A percentile compares a stretch with the other conserved stretches of the same genome.
These are phyloP conservation scores for Aphaenogaster ashmeadi DNA, from an alignment of 1,140 invertebrate genomes.

Conservation along the genomic window DNA sequence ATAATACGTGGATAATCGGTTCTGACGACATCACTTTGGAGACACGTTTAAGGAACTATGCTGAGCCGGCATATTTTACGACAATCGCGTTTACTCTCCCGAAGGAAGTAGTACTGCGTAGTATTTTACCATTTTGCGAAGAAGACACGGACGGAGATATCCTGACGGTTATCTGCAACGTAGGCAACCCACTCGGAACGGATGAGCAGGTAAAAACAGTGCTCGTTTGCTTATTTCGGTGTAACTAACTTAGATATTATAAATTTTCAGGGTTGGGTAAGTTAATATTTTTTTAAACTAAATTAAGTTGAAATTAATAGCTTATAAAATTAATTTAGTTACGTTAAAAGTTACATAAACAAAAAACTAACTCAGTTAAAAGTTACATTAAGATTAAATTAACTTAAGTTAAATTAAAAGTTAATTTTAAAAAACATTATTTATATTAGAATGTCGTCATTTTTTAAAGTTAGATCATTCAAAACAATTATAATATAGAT, in stretches of 20 bases:
- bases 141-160: slow-evolving; percentile 68
- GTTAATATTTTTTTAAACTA: too few relatives aligned
- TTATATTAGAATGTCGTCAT: too few relatives aligned
- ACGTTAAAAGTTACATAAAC: too few relatives aligned
- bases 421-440: too few relatives aligned
- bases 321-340: too few relatives aligned
- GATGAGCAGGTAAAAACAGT: slow-evolving; percentile 64
- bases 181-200: slow-evolving; percentile 78
- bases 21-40: slow-evolving; percentile 81
- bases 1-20: slow-evolving; percentile 83
- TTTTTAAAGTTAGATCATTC: too few relatives aligned
- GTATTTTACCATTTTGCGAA: slow-evolving; percentile 83
- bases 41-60: slow-evolving; percentile 79
- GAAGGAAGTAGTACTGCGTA: slow-evolving; percentile 76
- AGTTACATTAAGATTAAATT: too few relatives aligned
- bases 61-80: slow-evolving; percentile 84
- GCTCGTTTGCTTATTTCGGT: background rate
- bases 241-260: background rate
- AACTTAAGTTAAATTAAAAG: too few relatives aligned
- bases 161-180: slow-evolving; percentile 72
- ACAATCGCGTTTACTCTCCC: slow-evolving; percentile 78
- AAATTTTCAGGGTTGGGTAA: too few relatives aligned
- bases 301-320: too few relatives aligned
- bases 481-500: too few relatives aligned
- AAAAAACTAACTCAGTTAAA: too few relatives aligned